Conservation (phyloP, 2,888 invertebrate genomes). For the Anoncus sp. region DNA sequence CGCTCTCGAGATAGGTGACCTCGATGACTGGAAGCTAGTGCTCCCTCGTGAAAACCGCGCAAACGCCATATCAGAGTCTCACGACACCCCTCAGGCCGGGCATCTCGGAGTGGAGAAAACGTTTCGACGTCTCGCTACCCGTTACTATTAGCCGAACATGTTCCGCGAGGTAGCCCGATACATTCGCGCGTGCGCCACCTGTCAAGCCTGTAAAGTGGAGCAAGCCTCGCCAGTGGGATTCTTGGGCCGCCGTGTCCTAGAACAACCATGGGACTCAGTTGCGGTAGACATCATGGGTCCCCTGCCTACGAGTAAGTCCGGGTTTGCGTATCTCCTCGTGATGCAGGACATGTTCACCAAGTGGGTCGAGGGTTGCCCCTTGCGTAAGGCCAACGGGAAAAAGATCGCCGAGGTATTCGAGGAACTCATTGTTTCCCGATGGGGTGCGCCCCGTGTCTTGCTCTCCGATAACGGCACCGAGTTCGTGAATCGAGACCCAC, state of each 20-base stretch:
- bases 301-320: conserved; percentile 44
- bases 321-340: conserved; percentile 42
- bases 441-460: conserved; percentile 44
- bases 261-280: conserved; percentile 58
- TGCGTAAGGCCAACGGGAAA: conserved; percentile 57
- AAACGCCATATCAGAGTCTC: conserved; percentile 55
- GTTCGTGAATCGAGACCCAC: conserved; percentile 52
- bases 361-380: conserved; percentile 52
- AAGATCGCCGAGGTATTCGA: conserved; percentile 39
- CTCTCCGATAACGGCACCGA: conserved; percentile 64
- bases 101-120: conserved; percentile 70
- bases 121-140: background rate
- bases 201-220: conserved; percentile 37
- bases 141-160: conserved; percentile 69
- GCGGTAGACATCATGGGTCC: conserved; percentile 67
- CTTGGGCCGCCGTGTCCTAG: conserved; percentile 48
- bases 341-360: conserved; percentile 62
- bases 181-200: too few relatives aligned
- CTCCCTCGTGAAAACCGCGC: conserved; percentile 32
- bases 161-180: conserved; percentile 56
- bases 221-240: conserved; percentile 52
- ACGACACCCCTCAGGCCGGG: conserved; percentile 65
- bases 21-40: conserved; percentile 62
- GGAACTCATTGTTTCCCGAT: conserved; percentile 39
- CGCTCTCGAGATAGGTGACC: conserved; percentile 16